Base-by-base conservation (phyloP, 1,140 invertebrate genomes). In the Ceratina japonica region DNA sequence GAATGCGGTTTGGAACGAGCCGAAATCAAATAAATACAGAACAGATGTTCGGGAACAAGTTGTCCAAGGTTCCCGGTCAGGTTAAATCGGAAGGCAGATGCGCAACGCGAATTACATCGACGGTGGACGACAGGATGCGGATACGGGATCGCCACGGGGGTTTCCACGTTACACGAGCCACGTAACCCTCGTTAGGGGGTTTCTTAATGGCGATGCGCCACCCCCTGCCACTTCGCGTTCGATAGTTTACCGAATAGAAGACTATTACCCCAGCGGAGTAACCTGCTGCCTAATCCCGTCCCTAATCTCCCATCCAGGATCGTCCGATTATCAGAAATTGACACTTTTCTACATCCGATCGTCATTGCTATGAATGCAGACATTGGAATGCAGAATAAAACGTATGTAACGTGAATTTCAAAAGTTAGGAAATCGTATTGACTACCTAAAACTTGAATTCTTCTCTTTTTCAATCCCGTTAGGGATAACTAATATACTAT, bases 111-210 rank as follows among this genome's bases (percentile, higher is more conserved):
- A 84, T 86, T 86, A 85, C 75, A 77, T 59, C 66, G 58, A 18
- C 75, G 68, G 72, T 76, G 52, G 70, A 44, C 37, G 37, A 44
- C 37, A 44, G 37, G 37, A 73, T 64, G 70, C 75, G 86, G 82
- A 44, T 44, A 44, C 80, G 84, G 68, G 54, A 80, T 83, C 85
- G 83, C 85, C 75, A 75, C 83, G 74, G 86, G 82, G 86, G 75
- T 80, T 71, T 83, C 71, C 37, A 58, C 68, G 62, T 83, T 80
- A 80, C 63, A 74, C 80, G 37, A 54, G 71, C 79, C 81, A 87
- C 76, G 79, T 86, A 86, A 86, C 85, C 78, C 85, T 86, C 84
- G 85, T 86, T 86, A 86, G 81, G 84, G 85, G 85, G 71, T 64
- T 86, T 83, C 85, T 83, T 86, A 86, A 86, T 86, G 78, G 85